A percentile compares a stretch with the other conserved stretches of the same genome.
phyloP scores from a whole-genome alignment of 1,140 invertebrate genomes.

The Coelopa frigida region DNA sequence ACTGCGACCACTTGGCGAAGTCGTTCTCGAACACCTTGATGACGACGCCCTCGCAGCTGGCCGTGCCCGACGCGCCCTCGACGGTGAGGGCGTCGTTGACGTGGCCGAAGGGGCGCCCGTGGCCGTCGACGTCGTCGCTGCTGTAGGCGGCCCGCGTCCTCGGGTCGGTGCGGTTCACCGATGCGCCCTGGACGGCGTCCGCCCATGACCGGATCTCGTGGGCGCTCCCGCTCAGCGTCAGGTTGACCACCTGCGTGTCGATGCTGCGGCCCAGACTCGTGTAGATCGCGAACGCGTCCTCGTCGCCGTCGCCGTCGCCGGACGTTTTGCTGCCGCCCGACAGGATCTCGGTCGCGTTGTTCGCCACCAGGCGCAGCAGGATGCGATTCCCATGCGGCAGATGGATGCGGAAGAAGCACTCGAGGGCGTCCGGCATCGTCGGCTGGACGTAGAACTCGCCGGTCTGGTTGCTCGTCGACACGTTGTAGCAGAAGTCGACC shows the following conservation, averaged over 20 bases:
- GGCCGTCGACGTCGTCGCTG: neutral
- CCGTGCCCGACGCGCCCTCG: slow-evolving; percentile 2
- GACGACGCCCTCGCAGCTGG: slow-evolving; percentile 12
- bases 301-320: neutral
- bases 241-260: slow-evolving; percentile 13
- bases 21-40: slow-evolving; percentile 17
- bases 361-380: slow-evolving; percentile 45
- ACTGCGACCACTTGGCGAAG: slow-evolving; percentile 16
- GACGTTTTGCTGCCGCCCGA: neutral
- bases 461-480: slow-evolving; percentile 38
- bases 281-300: slow-evolving; percentile 10
- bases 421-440: slow-evolving; percentile 26
- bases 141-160: neutral
- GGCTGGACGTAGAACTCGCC: slow-evolving; percentile 15
- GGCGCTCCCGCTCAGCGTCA: slow-evolving; percentile 8
- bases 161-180: slow-evolving; percentile 5
- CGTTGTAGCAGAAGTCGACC: slow-evolving; percentile 59
- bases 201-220: slow-evolving; percentile 6
- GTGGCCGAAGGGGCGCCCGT: too few relatives aligned
- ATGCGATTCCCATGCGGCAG: slow-evolving; percentile 57
- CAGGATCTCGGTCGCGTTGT: slow-evolving; percentile 14
- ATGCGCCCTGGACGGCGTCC: neutral
- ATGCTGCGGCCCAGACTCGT: slow-evolving; percentile 6
- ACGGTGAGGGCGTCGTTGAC: neutral
- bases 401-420: slow-evolving; percentile 56